Evolutionary conservation across 2,113 vertebrate species (phyloP).

Genomic region (Cyprinodon tularosa): DNA sequence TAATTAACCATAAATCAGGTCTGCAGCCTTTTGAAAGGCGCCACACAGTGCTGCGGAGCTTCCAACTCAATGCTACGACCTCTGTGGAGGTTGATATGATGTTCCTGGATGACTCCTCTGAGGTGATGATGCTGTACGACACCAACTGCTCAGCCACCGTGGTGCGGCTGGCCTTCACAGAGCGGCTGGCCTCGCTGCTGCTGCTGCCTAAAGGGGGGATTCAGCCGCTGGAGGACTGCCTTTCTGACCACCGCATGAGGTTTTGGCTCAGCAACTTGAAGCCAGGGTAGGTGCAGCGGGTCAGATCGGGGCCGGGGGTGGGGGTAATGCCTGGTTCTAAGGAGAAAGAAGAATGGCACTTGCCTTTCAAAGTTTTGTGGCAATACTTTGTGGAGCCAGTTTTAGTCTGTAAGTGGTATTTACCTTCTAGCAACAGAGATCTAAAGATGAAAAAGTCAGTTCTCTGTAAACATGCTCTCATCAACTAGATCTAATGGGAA

Average conservation of each 20-base stretch:
- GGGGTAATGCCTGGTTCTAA: too few relatives aligned
- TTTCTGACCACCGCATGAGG: conserved; percentile 12
- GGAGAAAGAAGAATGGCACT: neutral
- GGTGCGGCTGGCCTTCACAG: conserved; percentile 10
- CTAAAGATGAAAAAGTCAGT: too few relatives aligned
- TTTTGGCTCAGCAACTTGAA: conserved; percentile 37
- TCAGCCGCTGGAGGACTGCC: conserved; percentile 25
- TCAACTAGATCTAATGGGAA: neutral
- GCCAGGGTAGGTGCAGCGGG: conserved; percentile 16
- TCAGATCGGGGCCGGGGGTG: neutral
- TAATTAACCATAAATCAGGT: conserved; percentile 30
- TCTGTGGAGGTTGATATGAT: conserved; percentile 32
- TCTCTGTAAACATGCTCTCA: neutral
- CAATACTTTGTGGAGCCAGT: neutral
- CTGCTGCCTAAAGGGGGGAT: conserved; percentile 36
- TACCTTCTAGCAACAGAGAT: neutral
- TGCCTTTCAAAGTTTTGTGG: neutral
- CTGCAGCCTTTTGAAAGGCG: conserved; percentile 12
- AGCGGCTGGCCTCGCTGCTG: conserved; percentile 23
- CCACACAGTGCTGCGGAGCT: conserved; percentile 13
- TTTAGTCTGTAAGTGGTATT: neutral
- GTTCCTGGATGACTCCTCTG: conserved; percentile 18
- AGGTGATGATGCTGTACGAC: conserved; percentile 46
- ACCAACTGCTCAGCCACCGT: conserved; percentile 36
- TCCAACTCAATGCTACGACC: neutral